Conservation (phyloP, 2,113 vertebrate genomes). For the Gila orcuttii region DNA sequence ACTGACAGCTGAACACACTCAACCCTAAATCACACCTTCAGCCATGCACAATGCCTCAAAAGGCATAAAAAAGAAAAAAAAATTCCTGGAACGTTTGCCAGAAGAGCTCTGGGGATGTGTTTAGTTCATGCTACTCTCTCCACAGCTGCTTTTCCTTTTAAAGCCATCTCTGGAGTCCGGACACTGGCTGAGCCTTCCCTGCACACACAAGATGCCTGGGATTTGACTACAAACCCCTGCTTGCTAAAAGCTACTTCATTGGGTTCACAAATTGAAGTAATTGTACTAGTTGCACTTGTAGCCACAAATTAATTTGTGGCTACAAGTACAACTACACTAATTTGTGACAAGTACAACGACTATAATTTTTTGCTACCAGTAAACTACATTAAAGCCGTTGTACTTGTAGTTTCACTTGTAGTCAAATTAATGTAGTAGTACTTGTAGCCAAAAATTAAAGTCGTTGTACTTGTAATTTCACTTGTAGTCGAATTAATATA, state of each 20-base stretch:
- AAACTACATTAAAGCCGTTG: not conserved
- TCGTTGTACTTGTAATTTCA: not conserved
- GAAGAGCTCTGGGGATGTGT: slow-evolving; percentile 55
- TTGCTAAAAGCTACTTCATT: not conserved
- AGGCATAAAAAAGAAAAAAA: slow-evolving; percentile 69
- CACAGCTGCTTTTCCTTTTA: slow-evolving; percentile 73
- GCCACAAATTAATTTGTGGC: not conserved
- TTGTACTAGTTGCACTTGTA: not conserved
- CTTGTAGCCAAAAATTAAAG: not conserved
- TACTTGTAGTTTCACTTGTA: not conserved
- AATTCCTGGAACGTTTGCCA: slow-evolving; percentile 53
- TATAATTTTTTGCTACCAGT: too few species aligned
- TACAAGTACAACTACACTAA: too few species aligned
- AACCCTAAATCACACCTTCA: slow-evolving; percentile 31
- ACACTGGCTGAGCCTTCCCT: slow-evolving; percentile 56
- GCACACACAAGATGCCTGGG: not conserved
- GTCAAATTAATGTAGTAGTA: not conserved
- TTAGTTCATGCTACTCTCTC: slow-evolving; percentile 50
- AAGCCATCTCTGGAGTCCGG: slow-evolving; percentile 60
- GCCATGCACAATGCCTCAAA: slow-evolving; percentile 63
- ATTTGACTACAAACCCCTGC: not conserved
- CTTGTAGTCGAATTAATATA: not conserved
- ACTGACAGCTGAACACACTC: not conserved
- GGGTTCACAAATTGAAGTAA: not conserved
- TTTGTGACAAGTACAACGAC: too few species aligned